phyloP scores from a whole-genome alignment of 64 coral and sea anemone species.

The Montipora efflorescens region DNA sequence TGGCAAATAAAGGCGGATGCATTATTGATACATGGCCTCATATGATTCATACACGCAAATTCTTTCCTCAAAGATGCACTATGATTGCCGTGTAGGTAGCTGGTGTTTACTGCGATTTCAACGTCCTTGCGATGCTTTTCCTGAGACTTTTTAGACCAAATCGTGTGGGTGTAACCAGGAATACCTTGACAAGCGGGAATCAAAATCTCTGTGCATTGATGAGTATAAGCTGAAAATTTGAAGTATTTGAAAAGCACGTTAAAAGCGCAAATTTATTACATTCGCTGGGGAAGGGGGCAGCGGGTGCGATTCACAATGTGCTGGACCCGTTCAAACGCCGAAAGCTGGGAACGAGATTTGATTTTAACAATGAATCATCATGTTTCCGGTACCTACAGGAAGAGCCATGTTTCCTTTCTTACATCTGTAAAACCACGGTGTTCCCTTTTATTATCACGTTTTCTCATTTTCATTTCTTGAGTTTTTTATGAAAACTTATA shows the following conservation, averaged over 20 bases:
- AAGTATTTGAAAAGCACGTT: background rate
- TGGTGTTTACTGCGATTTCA: background rate
- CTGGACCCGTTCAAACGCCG: too few species aligned
- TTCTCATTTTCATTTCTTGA: too few species aligned
- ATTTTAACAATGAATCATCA: too few species aligned
- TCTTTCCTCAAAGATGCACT: slow-evolving; percentile 9
- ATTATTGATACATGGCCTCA: slow-evolving; percentile 6
- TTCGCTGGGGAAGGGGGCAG: too few species aligned
- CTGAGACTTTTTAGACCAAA: background rate
- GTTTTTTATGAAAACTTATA: too few species aligned
- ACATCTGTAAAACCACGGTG: too few species aligned
- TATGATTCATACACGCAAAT: background rate
- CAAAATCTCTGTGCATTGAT: slow-evolving; percentile 14
- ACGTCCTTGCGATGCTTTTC: background rate
- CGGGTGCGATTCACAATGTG: too few species aligned
- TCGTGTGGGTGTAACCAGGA: slow-evolving; percentile 45
- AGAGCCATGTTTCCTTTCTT: too few species aligned
- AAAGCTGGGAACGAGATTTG: too few species aligned
- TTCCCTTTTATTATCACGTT: too few species aligned
- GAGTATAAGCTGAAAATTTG: background rate
- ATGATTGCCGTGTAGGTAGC: background rate
- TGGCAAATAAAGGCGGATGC: slow-evolving; percentile 16
- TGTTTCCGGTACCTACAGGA: too few species aligned
- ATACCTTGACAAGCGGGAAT: slow-evolving; percentile 38
- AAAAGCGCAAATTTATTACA: too few species aligned